A percentile compares a stretch with the other conserved stretches of the same genome.
phyloP scores from a whole-genome alignment of 2,888 invertebrate species.

The Cerastoderma edule region DNA sequence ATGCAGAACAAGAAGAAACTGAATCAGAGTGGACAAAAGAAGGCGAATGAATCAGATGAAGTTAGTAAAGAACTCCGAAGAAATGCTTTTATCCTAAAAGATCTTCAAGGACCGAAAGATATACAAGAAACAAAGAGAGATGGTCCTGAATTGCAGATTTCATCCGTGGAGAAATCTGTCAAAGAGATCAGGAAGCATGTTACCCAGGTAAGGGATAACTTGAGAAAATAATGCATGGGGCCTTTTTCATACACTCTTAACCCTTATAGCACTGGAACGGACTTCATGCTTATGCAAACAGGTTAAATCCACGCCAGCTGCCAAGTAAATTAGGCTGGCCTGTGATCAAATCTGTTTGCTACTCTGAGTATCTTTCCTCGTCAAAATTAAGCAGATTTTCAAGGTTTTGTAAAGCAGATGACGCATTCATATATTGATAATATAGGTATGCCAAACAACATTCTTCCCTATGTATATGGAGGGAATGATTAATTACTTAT shows the following conservation, averaged over 20 bases:
- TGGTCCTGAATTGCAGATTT: slow-evolving; percentile 52
- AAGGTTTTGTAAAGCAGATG: no score
- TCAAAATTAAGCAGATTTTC: no score
- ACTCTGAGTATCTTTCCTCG: no score
- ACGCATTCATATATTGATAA: no score
- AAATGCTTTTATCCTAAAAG: slow-evolving; percentile 73
- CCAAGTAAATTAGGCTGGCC: no score
- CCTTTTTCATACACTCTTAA: not conserved
- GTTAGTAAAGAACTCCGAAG: slow-evolving; percentile 64
- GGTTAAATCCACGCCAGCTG: no score
- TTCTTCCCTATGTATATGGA: no score
- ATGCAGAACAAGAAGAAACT: slow-evolving; percentile 54
- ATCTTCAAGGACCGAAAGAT: slow-evolving; percentile 68
- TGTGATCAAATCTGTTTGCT: no score
- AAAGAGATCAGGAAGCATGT: slow-evolving; percentile 73
- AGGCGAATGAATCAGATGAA: slow-evolving; percentile 34
- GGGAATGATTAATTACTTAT: no score
- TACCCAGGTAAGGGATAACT: slow-evolving; percentile 62
- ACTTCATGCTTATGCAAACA: no score
- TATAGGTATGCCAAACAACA: no score
- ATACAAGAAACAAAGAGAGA: slow-evolving; percentile 29
- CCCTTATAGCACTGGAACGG: no score
- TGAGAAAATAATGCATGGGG: not conserved
- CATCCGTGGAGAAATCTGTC: slow-evolving; percentile 69
- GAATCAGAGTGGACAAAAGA: not conserved